Percentiles rank a stretch among this genome's conserved stretches.
Conservation (phyloP, 2,113 vertebrate genomes). For the Hyaena hyaena region DNA sequence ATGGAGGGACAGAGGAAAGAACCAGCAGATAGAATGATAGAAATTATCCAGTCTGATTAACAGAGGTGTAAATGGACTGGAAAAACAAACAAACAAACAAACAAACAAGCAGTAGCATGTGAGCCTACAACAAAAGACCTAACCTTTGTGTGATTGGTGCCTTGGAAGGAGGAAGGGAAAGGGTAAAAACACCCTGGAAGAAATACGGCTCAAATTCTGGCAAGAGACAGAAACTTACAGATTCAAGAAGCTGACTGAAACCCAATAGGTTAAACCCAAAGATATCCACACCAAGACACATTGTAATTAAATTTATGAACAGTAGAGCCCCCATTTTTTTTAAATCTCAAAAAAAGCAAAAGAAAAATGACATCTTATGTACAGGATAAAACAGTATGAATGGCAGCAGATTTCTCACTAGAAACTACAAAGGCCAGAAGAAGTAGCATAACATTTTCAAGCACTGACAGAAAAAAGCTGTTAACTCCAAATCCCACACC, state of each 20-base stretch:
- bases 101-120: not conserved
- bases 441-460: not conserved
- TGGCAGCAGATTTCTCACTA: not conserved
- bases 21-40: not conserved
- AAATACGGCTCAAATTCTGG: not conserved
- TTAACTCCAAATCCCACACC: not conserved
- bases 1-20: not conserved
- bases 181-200: not conserved
- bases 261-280: not conserved
- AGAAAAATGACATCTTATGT: not conserved
- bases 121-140: not conserved
- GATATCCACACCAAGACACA: not conserved
- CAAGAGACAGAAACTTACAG: not conserved
- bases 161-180: not conserved
- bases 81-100: not conserved
- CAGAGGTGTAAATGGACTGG: not conserved
- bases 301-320: not conserved
- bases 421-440: not conserved
- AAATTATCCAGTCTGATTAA: not conserved
- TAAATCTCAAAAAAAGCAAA: not conserved
- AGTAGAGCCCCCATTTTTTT: not conserved
- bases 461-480: not conserved
- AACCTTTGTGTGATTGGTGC: not conserved
- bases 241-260: not conserved
- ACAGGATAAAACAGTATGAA: not conserved